phyloP scores from a whole-genome alignment of 2,888 invertebrate species.

The Melinaea menophilus region DNA sequence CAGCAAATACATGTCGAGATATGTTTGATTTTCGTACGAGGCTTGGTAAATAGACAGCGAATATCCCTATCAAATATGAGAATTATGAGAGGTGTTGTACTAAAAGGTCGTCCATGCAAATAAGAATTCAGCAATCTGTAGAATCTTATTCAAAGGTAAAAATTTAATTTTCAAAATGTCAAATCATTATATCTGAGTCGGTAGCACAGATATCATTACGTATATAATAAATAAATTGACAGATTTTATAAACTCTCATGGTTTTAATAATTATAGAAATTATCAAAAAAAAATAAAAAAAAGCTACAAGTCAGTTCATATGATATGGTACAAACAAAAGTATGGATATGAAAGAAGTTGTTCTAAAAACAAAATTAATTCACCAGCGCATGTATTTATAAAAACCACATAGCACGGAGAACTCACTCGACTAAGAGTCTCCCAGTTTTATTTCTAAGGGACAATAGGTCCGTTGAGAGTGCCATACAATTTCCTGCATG shows the following conservation, averaged over 20 bases:
- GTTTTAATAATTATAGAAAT: too few relatives aligned
- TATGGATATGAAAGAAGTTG: constrained; percentile 6
- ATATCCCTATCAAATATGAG: neutral
- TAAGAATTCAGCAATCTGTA: neutral
- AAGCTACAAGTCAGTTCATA: neutral
- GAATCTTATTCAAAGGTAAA: neutral
- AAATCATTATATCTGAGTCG: too few relatives aligned
- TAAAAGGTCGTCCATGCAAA: neutral
- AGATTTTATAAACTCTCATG: too few relatives aligned
- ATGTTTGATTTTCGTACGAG: constrained; percentile 6
- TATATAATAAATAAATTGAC: too few relatives aligned
- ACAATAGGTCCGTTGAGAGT: constrained; percentile 57
- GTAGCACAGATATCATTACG: too few relatives aligned
- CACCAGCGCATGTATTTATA: constrained; percentile 38
- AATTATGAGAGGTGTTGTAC: neutral
- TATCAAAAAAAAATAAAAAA: too few relatives aligned
- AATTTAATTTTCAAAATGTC: neutral
- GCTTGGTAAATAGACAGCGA: constrained; percentile 1
- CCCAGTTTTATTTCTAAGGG: constrained; percentile 60
- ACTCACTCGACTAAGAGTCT: constrained; percentile 47
- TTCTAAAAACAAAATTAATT: constrained; percentile 32
- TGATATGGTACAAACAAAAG: constrained; percentile 2
- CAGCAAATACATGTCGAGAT: neutral
- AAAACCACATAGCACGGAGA: constrained; percentile 50
- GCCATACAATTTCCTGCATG: constrained; percentile 39